Conservation (phyloP, 2,797 vertebrate species). For the Chaunax sp. region DNA sequence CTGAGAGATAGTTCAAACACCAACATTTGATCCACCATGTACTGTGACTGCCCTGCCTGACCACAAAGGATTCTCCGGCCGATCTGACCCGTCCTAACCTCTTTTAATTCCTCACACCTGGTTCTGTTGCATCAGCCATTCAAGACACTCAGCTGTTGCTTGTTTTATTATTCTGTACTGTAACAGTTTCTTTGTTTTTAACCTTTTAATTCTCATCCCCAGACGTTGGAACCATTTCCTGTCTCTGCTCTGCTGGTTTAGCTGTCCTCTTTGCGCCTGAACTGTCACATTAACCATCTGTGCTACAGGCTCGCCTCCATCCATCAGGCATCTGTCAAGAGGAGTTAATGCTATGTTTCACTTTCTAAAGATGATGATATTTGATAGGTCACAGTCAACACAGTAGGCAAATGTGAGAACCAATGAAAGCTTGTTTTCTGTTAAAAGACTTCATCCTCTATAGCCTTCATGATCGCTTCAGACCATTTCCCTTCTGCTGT, state of each 20-base stretch:
- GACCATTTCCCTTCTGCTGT: conserved; percentile 11
- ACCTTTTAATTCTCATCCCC: background rate
- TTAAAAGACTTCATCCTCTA: conserved; percentile 40
- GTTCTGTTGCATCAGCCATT: too few species aligned
- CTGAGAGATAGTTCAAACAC: too few species aligned
- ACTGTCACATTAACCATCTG: conserved; percentile 66
- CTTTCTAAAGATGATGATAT: conserved; percentile 69
- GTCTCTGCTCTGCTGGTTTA: background rate
- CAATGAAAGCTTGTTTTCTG: conserved; percentile 56
- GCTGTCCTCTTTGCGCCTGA: conserved; percentile 8
- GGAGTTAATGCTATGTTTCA: conserved; percentile 54
- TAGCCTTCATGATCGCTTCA: conserved; percentile 4
- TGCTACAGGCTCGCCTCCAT: conserved; percentile 29
- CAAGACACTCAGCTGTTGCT: too few species aligned
- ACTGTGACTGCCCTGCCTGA: too few species aligned
- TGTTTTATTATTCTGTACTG: too few species aligned
- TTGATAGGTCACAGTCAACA: conserved; percentile 64
- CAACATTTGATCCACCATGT: too few species aligned
- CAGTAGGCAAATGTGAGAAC: conserved; percentile 42
- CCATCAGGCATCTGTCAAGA: conserved; percentile 72
- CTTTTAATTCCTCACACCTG: too few species aligned
- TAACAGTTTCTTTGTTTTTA: too few species aligned
- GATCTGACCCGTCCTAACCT: too few species aligned
- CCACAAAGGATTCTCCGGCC: too few species aligned
- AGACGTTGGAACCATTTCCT: background rate